Evolutionary conservation across 1,140 invertebrate species (phyloP).

Genomic region (Drosophila trapezifrons): DNA sequence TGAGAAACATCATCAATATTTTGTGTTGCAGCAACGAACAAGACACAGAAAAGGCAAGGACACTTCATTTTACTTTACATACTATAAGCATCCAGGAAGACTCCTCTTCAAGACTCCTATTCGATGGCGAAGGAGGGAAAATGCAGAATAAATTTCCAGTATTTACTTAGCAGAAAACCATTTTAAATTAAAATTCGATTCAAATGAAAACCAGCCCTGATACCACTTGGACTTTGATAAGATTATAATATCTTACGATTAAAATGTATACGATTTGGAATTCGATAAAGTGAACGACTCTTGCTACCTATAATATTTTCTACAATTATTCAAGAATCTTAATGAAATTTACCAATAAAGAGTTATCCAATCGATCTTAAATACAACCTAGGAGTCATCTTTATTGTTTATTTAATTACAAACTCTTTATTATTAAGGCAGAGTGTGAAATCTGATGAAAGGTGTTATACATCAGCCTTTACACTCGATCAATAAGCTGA

Average conservation of each 20-base stretch:
- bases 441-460: neutral
- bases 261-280: neutral
- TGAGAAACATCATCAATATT: constrained; percentile 3
- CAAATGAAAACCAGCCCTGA: neutral
- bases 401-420: neutral
- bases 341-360: neutral
- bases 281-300: neutral
- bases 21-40: constrained; percentile 43
- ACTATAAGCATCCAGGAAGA: neutral
- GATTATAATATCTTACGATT: neutral
- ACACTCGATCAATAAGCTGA: neutral
- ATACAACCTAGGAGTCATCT: neutral
- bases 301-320: neutral
- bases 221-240: neutral
- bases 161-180: neutral
- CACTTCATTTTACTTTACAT: neutral
- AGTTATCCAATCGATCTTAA: neutral
- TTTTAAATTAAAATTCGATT: neutral
- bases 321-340: neutral
- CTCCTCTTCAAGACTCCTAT: neutral
- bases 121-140: neutral
- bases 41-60: neutral
- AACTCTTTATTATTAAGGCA: neutral
- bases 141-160: constrained; percentile 5
- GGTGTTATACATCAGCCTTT: neutral